Evolutionary conservation across 2,888 invertebrate species (phyloP).

Genomic region (Omphaloscelis lunosa): DNA sequence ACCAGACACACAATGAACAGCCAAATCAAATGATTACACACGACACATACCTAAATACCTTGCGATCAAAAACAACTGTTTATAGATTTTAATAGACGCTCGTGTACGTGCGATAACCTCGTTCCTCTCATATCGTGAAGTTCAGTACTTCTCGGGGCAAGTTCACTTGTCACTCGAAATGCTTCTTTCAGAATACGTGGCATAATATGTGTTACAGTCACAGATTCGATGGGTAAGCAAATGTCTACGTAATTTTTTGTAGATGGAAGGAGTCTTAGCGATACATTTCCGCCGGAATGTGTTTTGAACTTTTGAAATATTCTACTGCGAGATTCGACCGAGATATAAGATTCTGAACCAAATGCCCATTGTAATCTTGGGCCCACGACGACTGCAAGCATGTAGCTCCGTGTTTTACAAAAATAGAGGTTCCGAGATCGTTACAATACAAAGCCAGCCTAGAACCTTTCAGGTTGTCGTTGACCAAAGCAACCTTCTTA

Average conservation of each 20-base stretch:
- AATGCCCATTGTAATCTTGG: background rate
- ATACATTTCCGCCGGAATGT: background rate
- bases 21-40: conserved; percentile 28
- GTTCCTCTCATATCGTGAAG: conserved; percentile 64
- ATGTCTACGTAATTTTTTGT: background rate
- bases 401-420: background rate
- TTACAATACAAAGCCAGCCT: background rate
- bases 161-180: conserved; percentile 61
- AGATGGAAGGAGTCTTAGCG: background rate
- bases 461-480: background rate
- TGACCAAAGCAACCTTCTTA: background rate
- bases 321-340: background rate
- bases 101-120: conserved; percentile 63
- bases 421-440: background rate
- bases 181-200: conserved; percentile 39
- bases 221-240: conserved; percentile 9
- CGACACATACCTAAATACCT: conserved; percentile 44
- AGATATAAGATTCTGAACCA: background rate
- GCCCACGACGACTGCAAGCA: background rate
- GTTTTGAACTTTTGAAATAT: background rate
- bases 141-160: conserved; percentile 60
- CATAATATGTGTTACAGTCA: conserved; percentile 10
- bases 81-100: conserved; percentile 62
- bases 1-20: background rate
- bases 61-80: conserved; percentile 49